phyloP scores from a whole-genome alignment of 2,797 vertebrate genomes.

The Ciconia nigra region DNA sequence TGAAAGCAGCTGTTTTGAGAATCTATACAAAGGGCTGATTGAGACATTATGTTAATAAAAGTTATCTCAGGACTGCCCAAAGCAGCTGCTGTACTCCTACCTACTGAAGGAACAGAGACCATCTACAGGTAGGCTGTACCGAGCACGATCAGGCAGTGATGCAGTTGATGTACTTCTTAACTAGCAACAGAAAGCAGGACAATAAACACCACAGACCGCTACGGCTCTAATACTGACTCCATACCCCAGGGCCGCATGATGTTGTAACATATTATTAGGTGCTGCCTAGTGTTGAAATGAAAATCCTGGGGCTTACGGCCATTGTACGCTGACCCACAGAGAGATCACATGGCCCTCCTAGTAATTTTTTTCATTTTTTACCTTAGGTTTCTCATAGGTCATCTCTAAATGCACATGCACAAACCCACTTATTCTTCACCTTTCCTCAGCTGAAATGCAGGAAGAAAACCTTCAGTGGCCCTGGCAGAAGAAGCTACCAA shows the following conservation, averaged over 20 bases:
- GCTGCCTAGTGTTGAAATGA: neutral
- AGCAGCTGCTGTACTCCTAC: neutral
- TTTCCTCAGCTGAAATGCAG: neutral
- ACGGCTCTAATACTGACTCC: neutral
- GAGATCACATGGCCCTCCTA: neutral
- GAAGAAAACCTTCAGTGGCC: neutral
- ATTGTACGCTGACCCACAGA: neutral
- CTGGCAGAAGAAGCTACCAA: neutral
- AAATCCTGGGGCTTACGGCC: neutral
- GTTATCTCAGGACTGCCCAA: neutral
- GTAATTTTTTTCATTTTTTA: neutral
- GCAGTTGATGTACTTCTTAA: neutral
- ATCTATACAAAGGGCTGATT: neutral
- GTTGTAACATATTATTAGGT: rapidly evolving
- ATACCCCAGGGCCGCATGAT: neutral
- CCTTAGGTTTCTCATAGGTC: neutral
- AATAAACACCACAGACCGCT: neutral
- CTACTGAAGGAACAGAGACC: neutral
- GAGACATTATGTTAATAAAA: neutral
- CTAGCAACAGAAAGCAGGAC: neutral
- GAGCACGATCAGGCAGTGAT: neutral
- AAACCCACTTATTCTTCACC: neutral
- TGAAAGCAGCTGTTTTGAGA: neutral
- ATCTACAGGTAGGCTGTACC: neutral
- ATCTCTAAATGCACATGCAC: neutral